Base-by-base conservation (phyloP, 2,888 invertebrate species). In the Lochmaea crataegi region DNA sequence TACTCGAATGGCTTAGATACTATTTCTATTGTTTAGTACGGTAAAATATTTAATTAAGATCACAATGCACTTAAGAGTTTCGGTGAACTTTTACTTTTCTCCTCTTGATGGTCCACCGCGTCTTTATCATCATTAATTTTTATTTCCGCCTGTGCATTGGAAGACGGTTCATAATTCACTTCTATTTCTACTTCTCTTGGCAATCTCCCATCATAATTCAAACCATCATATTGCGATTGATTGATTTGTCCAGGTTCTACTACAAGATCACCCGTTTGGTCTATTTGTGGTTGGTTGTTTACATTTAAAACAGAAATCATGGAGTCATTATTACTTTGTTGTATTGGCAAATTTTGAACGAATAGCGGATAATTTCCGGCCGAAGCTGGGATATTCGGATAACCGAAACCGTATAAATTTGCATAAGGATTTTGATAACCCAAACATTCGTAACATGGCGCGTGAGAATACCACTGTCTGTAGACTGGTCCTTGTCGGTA, bases 401-500 rank as follows among this genome's bases (percentile, higher is more conserved):
- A 66, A 42, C 41, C 57, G 4, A 51, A 16, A 60, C 53, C 14
- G 2, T 45, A 65, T 7, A 5, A 16, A 51, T n/a, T 11, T 53
- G 42, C 68, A 45, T 71, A 80, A 4, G 74, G 74, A 51, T 22
- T 48, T 16, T 56, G 71, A 26, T 71, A 60, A 7, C 65, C 74
- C 41, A 68, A 42, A 56, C 75, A 75, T 1, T 67, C 16, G 32
- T 66, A 75, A 22, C 75, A 75, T 9, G 83, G 82, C 7, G 69
- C 61, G 53, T 80, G 82, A 0, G 82, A 75, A 73, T 79, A 84
- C n/a, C 78, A 77, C 4, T 82, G 82, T 74, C 71, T 68, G 72
- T 84, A 85, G 53, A 81, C 79, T 0, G 85, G 84, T 2, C 84
- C 85, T 76, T 85, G 84, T 32, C 85, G 77, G 71, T 83, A 85